Evolutionary conservation across 2,797 vertebrate species (phyloP).

Genomic region (Columba guinea): DNA sequence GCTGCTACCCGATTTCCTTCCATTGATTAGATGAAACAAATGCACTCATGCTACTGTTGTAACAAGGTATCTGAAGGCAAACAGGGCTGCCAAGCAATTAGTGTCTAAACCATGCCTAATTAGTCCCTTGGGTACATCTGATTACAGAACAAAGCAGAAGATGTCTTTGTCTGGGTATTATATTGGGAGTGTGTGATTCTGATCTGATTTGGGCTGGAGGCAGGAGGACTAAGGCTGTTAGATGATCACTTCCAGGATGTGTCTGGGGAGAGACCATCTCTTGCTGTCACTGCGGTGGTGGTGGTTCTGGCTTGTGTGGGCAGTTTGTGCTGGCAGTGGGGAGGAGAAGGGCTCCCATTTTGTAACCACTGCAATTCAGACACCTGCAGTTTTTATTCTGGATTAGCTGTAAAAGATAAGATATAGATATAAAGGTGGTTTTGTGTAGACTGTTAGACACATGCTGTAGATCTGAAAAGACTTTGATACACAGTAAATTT

Average conservation of each 20-base stretch:
- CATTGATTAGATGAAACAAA: not conserved
- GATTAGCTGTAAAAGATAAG: not conserved
- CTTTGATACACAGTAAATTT: not conserved
- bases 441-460: not conserved
- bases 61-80: not conserved
- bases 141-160: not conserved
- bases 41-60: not conserved
- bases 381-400: not conserved
- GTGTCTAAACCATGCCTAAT: not conserved
- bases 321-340: not conserved
- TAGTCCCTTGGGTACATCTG: not conserved
- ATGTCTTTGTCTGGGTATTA: not conserved
- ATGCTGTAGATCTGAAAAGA: not conserved
- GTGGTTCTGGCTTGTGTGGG: not conserved
- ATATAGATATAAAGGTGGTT: not conserved
- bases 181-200: accelerated
- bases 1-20: not conserved
- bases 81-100: not conserved
- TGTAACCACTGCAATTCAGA: accelerated
- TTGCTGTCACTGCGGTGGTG: not conserved
- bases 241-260: not conserved
- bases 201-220: not conserved
- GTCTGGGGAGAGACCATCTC: not conserved
- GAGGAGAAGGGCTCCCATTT: not conserved
- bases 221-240: not conserved